These are phyloP conservation scores for Tigriopus californicus DNA, from an alignment of 2,888 invertebrate genomes.

Conservation along the genomic window DNA sequence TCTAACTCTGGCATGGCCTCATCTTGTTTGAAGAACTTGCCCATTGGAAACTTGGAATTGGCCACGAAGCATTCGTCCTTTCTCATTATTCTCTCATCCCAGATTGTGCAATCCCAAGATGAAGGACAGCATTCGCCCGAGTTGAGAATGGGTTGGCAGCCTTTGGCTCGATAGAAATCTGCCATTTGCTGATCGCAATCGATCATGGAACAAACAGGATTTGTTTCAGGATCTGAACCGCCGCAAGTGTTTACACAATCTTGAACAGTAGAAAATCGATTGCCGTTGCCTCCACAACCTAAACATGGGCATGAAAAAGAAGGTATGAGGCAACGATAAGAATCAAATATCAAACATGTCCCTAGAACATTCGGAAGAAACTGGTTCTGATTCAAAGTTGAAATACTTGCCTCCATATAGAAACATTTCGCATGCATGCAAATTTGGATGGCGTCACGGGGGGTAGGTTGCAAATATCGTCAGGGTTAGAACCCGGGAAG, in stretches of 20 bases:
- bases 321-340: background rate
- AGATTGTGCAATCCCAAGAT: constrained; percentile 12
- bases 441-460: background rate
- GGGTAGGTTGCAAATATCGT: constrained; percentile 8
- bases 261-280: constrained; percentile 4
- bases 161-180: constrained; percentile 8
- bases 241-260: constrained; percentile 14
- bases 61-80: constrained; percentile 2
- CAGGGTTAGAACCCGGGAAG: background rate
- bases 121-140: constrained; percentile 15
- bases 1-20: background rate
- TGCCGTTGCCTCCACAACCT: constrained; percentile 13
- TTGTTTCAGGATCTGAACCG: constrained; percentile 1
- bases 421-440: constrained; percentile 11
- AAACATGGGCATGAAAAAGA: background rate
- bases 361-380: too few species aligned
- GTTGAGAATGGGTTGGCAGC: constrained; percentile 6
- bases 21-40: background rate
- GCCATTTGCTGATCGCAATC: background rate
- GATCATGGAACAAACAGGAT: background rate
- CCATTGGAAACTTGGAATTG: background rate
- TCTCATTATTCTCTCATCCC: constrained; percentile 4
- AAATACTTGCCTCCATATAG: constrained; percentile 8
- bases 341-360: too few species aligned
- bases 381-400: too few species aligned